Conservation (phyloP, 2,797 vertebrate genomes). For the Sebastes variabilis region DNA sequence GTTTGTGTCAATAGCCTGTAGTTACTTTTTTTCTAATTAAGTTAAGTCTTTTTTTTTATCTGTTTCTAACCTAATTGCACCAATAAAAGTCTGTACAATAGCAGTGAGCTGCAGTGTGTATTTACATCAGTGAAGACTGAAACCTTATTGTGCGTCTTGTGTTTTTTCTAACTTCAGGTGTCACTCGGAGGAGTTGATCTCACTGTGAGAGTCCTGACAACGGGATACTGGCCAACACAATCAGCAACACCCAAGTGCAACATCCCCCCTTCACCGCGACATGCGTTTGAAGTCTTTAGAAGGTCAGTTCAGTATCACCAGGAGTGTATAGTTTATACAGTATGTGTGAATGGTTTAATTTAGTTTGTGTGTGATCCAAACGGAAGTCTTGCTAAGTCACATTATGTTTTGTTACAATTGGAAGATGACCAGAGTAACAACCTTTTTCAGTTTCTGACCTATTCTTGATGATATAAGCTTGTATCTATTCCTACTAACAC, state of each 20-base stretch:
- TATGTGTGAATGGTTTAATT: neutral
- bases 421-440: neutral
- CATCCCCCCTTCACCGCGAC: slow-evolving; percentile 96
- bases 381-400: too few species aligned
- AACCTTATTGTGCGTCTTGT: neutral
- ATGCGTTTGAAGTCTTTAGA: slow-evolving; percentile 99
- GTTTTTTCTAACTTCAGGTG: slow-evolving; percentile 77
- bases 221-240: slow-evolving; percentile 99
- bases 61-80: neutral
- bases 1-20: neutral
- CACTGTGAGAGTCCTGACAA: slow-evolving; percentile 96
- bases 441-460: neutral
- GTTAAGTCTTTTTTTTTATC: neutral
- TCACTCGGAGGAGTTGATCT: slow-evolving; percentile 97
- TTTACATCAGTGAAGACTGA: neutral
- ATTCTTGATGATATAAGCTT: neutral
- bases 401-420: neutral
- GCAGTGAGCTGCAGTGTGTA: neutral
- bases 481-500: neutral
- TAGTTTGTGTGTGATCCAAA: too few species aligned
- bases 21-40: neutral
- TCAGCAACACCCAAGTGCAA: slow-evolving; percentile 99
- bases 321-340: neutral
- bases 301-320: slow-evolving; percentile 72
- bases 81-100: neutral